A percentile compares a stretch with the other conserved stretches of the same genome.
These are phyloP conservation scores for Lanius collurio DNA, from an alignment of 2,113 vertebrate species.

Conservation along the genomic window DNA sequence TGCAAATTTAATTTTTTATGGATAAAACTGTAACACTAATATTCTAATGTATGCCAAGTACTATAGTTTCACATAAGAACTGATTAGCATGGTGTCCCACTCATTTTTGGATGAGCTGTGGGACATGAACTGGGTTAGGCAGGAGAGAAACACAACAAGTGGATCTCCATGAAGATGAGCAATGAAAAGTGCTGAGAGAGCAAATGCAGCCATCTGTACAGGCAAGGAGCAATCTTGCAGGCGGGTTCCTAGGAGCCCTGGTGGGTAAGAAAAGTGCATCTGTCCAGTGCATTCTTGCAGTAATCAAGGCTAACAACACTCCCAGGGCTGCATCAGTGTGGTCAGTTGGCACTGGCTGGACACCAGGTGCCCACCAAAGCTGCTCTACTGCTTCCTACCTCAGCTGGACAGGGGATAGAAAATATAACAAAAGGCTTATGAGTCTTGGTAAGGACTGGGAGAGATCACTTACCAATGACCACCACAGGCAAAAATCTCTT, in stretches of 20 bases:
- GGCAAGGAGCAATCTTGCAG: not conserved
- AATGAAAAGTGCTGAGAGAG: not conserved
- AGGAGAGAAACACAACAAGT: not conserved
- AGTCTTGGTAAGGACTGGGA: not conserved
- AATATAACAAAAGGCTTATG: not conserved
- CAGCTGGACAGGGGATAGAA: not conserved
- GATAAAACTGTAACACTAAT: not conserved
- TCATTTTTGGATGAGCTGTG: not conserved
- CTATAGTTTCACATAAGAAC: not conserved
- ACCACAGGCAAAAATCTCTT: not conserved
- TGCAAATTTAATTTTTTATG: not conserved
- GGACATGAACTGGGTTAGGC: not conserved
- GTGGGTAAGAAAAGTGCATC: not conserved
- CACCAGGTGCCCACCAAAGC: not conserved
- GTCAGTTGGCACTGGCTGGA: not conserved
- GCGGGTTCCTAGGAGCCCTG: not conserved
- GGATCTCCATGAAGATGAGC: not conserved
- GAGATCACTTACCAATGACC: not conserved
- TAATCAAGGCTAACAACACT: not conserved
- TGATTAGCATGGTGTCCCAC: not conserved
- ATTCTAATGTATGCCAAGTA: not conserved
- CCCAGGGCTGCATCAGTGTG: not conserved
- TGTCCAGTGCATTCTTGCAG: not conserved
- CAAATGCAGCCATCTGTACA: accelerated
- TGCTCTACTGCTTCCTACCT: not conserved